Evolutionary conservation across 2,888 invertebrate species (phyloP).

Genomic region (Hypolimnas misippus): DNA sequence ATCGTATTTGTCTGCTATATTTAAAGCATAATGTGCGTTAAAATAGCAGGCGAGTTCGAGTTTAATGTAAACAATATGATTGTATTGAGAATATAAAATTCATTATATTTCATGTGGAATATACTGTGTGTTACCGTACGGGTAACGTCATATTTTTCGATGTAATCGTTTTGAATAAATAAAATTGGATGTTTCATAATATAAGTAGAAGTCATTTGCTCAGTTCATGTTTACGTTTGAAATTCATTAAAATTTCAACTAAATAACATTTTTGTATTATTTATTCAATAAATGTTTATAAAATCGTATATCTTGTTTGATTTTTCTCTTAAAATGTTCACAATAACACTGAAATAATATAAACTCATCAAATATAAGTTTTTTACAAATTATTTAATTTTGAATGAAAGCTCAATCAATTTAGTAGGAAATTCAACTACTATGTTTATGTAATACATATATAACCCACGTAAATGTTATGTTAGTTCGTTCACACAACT

Average conservation of each 20-base stretch:
- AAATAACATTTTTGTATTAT: conserved; percentile 81
- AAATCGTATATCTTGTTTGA: conserved; percentile 64
- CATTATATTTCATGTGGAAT: conserved; percentile 59
- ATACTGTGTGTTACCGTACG: conserved; percentile 56
- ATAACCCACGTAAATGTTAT: too few relatives aligned
- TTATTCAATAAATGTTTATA: conserved; percentile 84
- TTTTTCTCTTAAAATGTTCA: conserved; percentile 6
- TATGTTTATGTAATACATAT: too few relatives aligned
- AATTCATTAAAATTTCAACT: conserved; percentile 71
- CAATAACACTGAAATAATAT: too few relatives aligned
- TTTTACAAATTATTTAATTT: too few relatives aligned
- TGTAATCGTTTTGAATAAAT: conserved; percentile 60
- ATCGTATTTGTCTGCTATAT: conserved; percentile 4
- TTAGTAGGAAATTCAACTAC: too few relatives aligned
- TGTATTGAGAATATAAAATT: conserved; percentile 52
- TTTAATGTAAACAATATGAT: conserved; percentile 40
- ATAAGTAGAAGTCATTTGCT: conserved; percentile 69
- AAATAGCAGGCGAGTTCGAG: conserved; percentile 25
- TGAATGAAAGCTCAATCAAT: too few relatives aligned
- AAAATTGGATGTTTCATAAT: conserved; percentile 55
- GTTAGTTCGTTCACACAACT: too few relatives aligned
- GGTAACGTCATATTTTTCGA: conserved; percentile 72
- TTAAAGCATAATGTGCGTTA: conserved; percentile 12
- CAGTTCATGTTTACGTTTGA: conserved; percentile 71
- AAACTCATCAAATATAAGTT: too few relatives aligned